Conservation (phyloP, 2,113 vertebrate species). For the Rutilus rutilus region DNA sequence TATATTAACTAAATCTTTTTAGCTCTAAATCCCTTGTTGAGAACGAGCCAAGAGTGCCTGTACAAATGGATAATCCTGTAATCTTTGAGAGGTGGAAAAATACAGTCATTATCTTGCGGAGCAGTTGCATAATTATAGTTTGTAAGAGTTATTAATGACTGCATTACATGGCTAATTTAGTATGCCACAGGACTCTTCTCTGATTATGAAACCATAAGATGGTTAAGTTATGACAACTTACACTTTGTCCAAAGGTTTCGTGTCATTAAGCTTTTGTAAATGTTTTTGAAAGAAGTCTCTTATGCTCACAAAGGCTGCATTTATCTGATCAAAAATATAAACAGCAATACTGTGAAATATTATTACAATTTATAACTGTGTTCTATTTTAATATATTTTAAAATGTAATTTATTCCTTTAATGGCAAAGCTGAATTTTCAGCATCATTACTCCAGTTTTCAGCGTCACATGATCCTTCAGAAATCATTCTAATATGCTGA, state of each 20-base stretch:
- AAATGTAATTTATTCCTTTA: neutral
- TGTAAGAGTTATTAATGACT: constrained; percentile 20
- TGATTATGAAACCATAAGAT: no score
- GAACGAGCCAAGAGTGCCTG: constrained; percentile 24
- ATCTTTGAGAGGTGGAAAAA: constrained; percentile 46
- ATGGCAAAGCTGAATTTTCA: neutral
- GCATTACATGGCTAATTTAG: constrained; percentile 12
- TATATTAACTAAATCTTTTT: constrained; percentile 36
- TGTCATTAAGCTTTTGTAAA: neutral
- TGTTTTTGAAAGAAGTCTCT: neutral
- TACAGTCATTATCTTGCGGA: constrained; percentile 48
- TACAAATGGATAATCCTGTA: constrained; percentile 41
- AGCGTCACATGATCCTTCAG: neutral
- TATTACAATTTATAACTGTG: neutral
- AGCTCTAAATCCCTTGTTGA: constrained; percentile 44
- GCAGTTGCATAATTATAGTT: constrained; percentile 43
- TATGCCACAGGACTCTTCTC: neutral
- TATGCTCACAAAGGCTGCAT: neutral
- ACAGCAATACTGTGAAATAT: neutral
- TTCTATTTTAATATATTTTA: neutral
- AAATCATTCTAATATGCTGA: neutral
- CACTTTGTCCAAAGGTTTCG: neutral
- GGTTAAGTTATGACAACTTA: no score
- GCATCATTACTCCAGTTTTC: neutral
- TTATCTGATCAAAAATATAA: neutral